Evolutionary conservation across 2,888 invertebrate genomes (phyloP).

Genomic region (Carpatolechia fugitivella): DNA sequence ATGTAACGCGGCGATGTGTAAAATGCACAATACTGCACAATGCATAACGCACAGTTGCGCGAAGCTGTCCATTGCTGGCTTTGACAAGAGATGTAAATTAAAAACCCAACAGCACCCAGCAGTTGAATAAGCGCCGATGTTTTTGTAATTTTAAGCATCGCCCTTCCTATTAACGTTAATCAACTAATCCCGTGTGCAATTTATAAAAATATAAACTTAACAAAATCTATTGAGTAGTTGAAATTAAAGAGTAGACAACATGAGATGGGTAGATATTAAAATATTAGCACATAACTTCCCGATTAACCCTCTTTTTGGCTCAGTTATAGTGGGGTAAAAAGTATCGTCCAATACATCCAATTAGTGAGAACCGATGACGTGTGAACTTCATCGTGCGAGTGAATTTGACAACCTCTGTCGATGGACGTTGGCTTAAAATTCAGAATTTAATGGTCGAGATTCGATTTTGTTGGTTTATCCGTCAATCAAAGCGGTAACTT

Average conservation of each 20-base stretch:
- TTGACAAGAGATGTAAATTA: neutral
- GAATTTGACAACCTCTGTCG: constrained; percentile 61
- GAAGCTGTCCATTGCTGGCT: constrained; percentile 19
- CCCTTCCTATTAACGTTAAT: too few relatives aligned
- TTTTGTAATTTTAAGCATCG: too few relatives aligned
- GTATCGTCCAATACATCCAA: constrained; percentile 72
- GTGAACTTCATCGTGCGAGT: constrained; percentile 40
- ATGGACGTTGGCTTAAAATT: constrained; percentile 20
- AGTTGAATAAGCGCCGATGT: too few relatives aligned
- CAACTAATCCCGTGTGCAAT: too few relatives aligned
- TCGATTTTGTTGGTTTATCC: too few relatives aligned
- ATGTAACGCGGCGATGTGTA: constrained; percentile 42
- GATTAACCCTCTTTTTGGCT: neutral
- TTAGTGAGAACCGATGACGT: constrained; percentile 67
- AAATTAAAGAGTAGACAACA: too few relatives aligned
- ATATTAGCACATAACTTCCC: too few relatives aligned
- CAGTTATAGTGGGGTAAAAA: constrained; percentile 37
- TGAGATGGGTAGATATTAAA: too few relatives aligned
- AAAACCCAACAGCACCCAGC: too few relatives aligned
- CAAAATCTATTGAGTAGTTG: too few relatives aligned
- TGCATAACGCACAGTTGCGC: neutral
- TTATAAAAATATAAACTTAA: too few relatives aligned
- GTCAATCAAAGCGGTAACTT: too few relatives aligned
- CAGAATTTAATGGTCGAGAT: constrained; percentile 22
- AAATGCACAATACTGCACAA: constrained; percentile 24